Evolutionary conservation across 1,140 invertebrate genomes (phyloP), one percentile per base, ranked within the genome.

Genomic region (Conus betulinus): DNA sequence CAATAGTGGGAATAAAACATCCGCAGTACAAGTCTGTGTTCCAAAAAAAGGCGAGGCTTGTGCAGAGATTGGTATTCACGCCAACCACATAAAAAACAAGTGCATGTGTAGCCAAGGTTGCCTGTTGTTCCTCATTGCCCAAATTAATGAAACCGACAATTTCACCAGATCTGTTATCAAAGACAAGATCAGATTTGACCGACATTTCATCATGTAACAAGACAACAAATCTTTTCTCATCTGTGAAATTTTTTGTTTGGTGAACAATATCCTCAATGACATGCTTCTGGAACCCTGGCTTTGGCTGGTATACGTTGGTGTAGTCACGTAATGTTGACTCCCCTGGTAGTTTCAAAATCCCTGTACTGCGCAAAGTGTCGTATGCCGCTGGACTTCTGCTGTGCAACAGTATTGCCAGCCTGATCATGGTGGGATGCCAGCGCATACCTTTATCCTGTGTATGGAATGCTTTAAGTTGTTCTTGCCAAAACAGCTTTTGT

Each of bases 11-110:
- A 23, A 87, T 6, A 87, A 27, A 8, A 53, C 76, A 87, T 79
- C 74, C 4, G 86, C 52, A 53, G 74, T 60, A 23, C n/a, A 55
- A 13, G 86, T 60, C 15, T 51, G 52, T 13, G 86, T 87, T 10
- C 76, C 76, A 87, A 87, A 87, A n/a, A 15, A 57, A 87, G 3
- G 39, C 86, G 5, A 87, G 5, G n/a, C 86, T 87, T 6, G 10
- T 11, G 7, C 55, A 81, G 52, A 79, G 51, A 13, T 53, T 53
- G 74, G 0, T 57, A 25, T 87, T 87, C 3, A 87, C 27, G 13
- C 86, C 86, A 8, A 87, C 78, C 39, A 87, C 74, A 20, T 60
- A 81, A 60, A 87, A 87, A 53, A 87, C 86, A n/a, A 87, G 52
- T 4, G 17, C 74, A 79, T 87, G 86, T 20, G 20, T 87, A 15